These are phyloP conservation scores for Heteromyza rotundicornis DNA, from an alignment of 2,888 invertebrate genomes.

Conservation along the genomic window DNA sequence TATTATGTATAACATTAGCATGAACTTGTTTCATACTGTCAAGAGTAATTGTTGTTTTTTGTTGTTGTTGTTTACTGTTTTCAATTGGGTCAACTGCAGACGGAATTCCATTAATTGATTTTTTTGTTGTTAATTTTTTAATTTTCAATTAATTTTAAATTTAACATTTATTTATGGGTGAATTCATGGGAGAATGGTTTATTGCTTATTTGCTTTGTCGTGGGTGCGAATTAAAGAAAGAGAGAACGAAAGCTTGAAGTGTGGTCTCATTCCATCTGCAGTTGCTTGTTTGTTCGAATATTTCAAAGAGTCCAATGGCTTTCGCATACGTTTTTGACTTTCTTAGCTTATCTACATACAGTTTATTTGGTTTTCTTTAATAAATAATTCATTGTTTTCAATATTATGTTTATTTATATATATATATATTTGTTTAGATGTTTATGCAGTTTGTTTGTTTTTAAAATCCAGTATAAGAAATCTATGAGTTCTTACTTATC, in stretches of 20 bases:
- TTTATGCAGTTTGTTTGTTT: not conserved
- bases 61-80: no score
- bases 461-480: slow-evolving; percentile 22
- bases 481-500: slow-evolving; percentile 16
- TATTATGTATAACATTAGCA: not conserved
- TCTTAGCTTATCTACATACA: not conserved
- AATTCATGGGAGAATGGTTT: not conserved
- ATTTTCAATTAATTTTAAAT: not conserved
- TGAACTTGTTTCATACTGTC: not conserved
- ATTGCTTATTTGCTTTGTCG: not conserved
- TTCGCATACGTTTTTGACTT: not conserved
- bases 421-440: slow-evolving; percentile 4
- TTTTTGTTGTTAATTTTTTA: no score
- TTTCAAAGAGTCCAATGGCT: not conserved
- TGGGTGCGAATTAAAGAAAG: not conserved
- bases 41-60: no score
- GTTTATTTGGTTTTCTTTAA: not conserved
- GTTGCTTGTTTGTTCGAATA: not conserved
- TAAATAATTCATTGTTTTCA: slow-evolving; percentile 16
- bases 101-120: slow-evolving; percentile 14
- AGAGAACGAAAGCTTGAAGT: not conserved
- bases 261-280: not conserved
- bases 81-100: not conserved
- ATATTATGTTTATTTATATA: not conserved
- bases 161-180: not conserved